These are phyloP conservation scores for Zootoca vivipara DNA, from an alignment of 2,113 vertebrate genomes.

Conservation along the genomic window DNA sequence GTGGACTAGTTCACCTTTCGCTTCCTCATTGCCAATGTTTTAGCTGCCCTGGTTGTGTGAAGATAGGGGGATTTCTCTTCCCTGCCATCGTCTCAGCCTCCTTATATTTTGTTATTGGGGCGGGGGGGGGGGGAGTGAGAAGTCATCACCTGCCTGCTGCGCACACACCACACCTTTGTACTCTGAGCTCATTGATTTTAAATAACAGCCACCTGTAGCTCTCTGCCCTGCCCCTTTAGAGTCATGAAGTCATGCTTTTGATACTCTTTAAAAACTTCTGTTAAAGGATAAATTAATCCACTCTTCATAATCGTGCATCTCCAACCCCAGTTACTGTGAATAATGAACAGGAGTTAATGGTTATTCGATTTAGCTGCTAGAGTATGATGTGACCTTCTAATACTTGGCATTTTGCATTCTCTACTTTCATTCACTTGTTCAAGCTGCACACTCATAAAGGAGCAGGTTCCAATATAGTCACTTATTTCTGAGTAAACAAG, in stretches of 20 bases:
- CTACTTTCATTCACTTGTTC: background rate
- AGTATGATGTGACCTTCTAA: background rate
- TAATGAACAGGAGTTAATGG: background rate
- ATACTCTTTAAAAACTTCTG: background rate
- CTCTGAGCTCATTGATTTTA: background rate
- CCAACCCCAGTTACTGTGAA: background rate
- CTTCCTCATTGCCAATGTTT: background rate
- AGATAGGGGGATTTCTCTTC: background rate
- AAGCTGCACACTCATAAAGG: background rate
- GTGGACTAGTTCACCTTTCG: too few species aligned
- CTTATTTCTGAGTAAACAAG: background rate
- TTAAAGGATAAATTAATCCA: background rate
- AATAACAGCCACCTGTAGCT: background rate
- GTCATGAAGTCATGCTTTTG: too few species aligned
- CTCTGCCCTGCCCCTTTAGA: background rate
- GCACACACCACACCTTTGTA: background rate
- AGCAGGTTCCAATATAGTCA: background rate
- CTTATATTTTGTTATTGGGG: background rate
- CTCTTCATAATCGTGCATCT: background rate
- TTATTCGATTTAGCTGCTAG: background rate
- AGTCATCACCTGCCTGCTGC: background rate
- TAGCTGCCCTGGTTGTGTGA: background rate
- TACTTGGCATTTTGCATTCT: background rate
- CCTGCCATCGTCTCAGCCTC: background rate
- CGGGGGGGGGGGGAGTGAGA: too few species aligned